A percentile compares a stretch with the other conserved stretches of the same genome.
Conservation (phyloP, 2,113 vertebrate species). For the Anas platyrhynchos region DNA sequence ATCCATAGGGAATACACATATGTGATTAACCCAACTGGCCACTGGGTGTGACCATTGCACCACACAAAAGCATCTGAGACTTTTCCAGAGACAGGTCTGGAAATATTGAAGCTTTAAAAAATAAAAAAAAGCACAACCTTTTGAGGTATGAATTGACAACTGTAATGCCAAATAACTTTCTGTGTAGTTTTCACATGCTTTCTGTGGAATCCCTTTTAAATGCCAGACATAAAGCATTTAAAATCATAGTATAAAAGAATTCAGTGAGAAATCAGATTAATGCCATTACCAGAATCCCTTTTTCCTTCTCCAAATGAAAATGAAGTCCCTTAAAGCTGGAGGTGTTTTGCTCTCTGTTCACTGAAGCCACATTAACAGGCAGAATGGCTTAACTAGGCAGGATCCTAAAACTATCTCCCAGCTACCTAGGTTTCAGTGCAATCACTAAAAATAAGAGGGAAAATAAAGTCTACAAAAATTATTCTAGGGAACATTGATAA, state of each 20-base stretch:
- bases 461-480: not conserved
- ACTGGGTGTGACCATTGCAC: constrained; percentile 80
- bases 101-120: not conserved
- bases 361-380: not conserved
- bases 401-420: not conserved
- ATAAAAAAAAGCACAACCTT: not conserved
- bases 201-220: not conserved
- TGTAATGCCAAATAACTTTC: not conserved
- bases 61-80: constrained; percentile 59
- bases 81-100: not conserved
- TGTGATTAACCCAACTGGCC: constrained; percentile 73
- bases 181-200: not conserved
- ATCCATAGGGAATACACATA: constrained; percentile 60
- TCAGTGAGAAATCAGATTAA: not conserved
- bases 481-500: not conserved
- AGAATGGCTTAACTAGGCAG: not conserved
- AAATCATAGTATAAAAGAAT: not conserved
- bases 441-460: not conserved
- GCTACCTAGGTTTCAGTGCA: not conserved
- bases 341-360: not conserved
- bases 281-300: not conserved
- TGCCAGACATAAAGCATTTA: not conserved
- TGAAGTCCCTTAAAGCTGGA: not conserved
- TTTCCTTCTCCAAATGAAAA: not conserved
- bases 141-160: not conserved